Evolutionary conservation across 2,113 vertebrate genomes (phyloP), one percentile per base, ranked within the genome.

Genomic region (Catharus bicknelli): DNA sequence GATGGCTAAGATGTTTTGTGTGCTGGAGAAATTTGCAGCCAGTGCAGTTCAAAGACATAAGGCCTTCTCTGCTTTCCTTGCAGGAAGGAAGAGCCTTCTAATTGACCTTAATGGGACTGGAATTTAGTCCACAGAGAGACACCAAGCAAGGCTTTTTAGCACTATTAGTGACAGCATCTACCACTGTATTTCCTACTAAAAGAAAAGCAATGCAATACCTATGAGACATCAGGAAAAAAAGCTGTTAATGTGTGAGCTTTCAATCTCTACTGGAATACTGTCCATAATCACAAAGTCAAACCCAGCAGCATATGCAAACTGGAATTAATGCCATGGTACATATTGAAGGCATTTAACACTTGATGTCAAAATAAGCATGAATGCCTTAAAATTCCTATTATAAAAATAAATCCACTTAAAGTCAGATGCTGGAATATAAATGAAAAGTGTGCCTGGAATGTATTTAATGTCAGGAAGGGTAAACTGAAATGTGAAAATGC

Each of bases 381-480:
- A 84, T 59, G 74, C 11, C 16, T 93, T 93, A 95, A 91, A 96
- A 95, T 54, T 95, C 81, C 42, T 69, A 50, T 89, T 96, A 55
- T 59, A 96, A 90, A 90, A 90, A 90, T 79, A 36, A 25, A 88
- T 58, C 66, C 68, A 93, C 36, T 96, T 90, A 90, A 96, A 95
- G 29, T 62, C 55, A 67, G 45, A 72, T 75, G 59, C 47, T 89
- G 43, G 9, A 58, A 61, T 34, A 82, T 13, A 64, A 69, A 78
- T 74, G 32, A 59, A 83, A 90, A 92, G 13, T 47, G 34, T 69
- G 42, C 10, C 40, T 90, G 38, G 12, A 95, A 85, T 30, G 26
- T 64, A 57, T 79, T 93, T 69, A 53, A 32, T 2, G 5, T 45
- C 42, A 76, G 42, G 25, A 90, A 79, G 34, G 17, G 38, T 45